Evolutionary conservation across 1,140 invertebrate genomes (phyloP).

Genomic region (Psilanteris sp.): DNA sequence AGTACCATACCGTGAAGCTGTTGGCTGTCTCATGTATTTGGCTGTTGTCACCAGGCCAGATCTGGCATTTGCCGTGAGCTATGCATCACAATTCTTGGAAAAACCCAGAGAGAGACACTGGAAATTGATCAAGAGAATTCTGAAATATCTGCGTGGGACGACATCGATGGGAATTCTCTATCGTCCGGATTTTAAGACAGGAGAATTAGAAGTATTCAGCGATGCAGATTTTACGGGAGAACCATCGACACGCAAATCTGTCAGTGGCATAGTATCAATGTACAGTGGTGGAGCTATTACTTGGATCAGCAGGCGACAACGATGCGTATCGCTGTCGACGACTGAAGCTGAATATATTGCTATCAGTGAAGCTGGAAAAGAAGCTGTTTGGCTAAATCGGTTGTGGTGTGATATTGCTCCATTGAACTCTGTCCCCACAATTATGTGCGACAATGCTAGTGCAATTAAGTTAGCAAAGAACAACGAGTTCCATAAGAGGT

Average conservation of each 20-base stretch:
- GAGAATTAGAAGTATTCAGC: constrained; percentile 5
- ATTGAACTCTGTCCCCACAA: neutral
- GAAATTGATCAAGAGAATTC: constrained; percentile 26
- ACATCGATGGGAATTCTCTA: neutral
- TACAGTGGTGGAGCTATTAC: constrained; percentile 61
- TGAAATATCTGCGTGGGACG: constrained; percentile 6
- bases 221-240: constrained; percentile 23
- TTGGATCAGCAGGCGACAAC: constrained; percentile 72
- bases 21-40: constrained; percentile 72
- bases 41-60: constrained; percentile 72
- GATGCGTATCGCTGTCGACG: constrained; percentile 74
- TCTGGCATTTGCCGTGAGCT: constrained; percentile 69
- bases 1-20: constrained; percentile 66
- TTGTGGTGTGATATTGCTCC: constrained; percentile 29
- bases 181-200: neutral
- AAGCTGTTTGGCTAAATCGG: constrained; percentile 68
- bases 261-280: constrained; percentile 66
- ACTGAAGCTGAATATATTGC: constrained; percentile 80
- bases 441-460: constrained; percentile 19
- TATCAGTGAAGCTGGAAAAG: constrained; percentile 70
- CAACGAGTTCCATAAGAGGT: constrained; percentile 66
- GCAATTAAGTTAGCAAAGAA: too few relatives aligned
- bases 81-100: constrained; percentile 57
- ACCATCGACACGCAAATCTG: constrained; percentile 24
- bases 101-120: constrained; percentile 61